Evolutionary conservation across 2,888 invertebrate genomes (phyloP), one percentile per base, ranked within the genome.

Genomic region (Abrostola tripartita): DNA sequence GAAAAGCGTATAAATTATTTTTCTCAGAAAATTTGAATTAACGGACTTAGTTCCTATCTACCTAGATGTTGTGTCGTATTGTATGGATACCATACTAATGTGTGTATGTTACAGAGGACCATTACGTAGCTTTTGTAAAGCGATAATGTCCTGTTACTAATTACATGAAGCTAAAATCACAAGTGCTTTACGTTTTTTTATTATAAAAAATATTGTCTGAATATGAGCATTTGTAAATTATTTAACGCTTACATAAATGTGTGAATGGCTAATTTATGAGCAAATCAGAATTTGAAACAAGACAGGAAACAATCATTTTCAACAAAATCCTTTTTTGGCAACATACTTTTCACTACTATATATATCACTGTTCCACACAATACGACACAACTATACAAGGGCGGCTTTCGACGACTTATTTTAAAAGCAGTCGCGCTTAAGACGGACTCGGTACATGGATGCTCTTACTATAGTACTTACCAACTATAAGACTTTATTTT

Each of bases 1-100:
- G 90, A 90, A 88, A 92, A 93, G 92, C 92, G 92, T 90, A 91
- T 91, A 88, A 90, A 88, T 90, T 87, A 88, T 86, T 78, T 76
- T 89, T 85, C 85, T 87, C 87, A 86, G 85, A 85, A 68, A 68
- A 73, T 76, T 84, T 84, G 68, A 84, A 81, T 82, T 84, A 89
- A 90, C 88, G 85, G 86, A 85, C 88, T 90, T 91, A 89, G 68
- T 83, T 85, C 77, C 89, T 90, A 90, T 79, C 87, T 87, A 90
- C 78, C 80, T 78, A 73, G 11, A 10, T 58, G 74, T 62, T 78
- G 74, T 70, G 67, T 68, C 75, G 69, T 81, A 81, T 80, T 87
- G 83, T 82, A 81, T 72, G 73, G 59, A 66, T 63, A 66, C 64
- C 61, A 68, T 71, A 62, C 52, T 66, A 71, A 61, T 54, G 47